Base-by-base conservation (phyloP, 2,888 invertebrate genomes). In the Spatulosminthurus flaviceps region DNA sequence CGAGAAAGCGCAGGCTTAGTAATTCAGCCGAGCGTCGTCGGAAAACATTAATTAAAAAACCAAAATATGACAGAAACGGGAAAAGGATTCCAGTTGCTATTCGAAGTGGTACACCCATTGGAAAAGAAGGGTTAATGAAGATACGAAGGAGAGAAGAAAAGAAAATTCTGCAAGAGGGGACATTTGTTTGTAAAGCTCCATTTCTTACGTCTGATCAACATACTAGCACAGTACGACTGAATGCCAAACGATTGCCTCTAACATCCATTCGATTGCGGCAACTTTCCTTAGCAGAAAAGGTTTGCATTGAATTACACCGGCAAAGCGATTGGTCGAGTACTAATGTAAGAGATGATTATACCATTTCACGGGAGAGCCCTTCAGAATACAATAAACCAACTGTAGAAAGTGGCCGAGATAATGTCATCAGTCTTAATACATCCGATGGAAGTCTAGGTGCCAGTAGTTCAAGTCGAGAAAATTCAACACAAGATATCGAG, bases 51-150 rank as follows among this genome's bases (percentile, higher is more conserved):
- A 51, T 4, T 19, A 51, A 51, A n/a, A 51, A 51, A 16, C 9
- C 51, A 2, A 51, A 51, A 16, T 51, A 51, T 51, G 51, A 51
- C 51, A 51, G 16, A n/a, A 51, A 51, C 16, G 51, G 51, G 51
- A 51, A 51, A 2, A 51, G 51, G 16, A 51, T 51, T 19, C 51
- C 5, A 51, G n/a, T 51, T 19, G 51, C 19, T 9, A 51, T 51
- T 51, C 51, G 51, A 61, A 42, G 73, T 42, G 41, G 71, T 5
- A 29, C 21, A 64, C 67, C 77, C 11, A 60, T 72, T 34, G 80
- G 67, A 9, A 78, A 60, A 69, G 42, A 26, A 71, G 69, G 72
- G 22, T 51, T 43, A n/a, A 41, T 11, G 42, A 67, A 29, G 66
- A 16, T 28, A 22, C 42, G 28, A 24, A 79, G 22, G 70, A 75